Conservation (phyloP, 2,797 vertebrate species). For the Semaprochilodus insignis region DNA sequence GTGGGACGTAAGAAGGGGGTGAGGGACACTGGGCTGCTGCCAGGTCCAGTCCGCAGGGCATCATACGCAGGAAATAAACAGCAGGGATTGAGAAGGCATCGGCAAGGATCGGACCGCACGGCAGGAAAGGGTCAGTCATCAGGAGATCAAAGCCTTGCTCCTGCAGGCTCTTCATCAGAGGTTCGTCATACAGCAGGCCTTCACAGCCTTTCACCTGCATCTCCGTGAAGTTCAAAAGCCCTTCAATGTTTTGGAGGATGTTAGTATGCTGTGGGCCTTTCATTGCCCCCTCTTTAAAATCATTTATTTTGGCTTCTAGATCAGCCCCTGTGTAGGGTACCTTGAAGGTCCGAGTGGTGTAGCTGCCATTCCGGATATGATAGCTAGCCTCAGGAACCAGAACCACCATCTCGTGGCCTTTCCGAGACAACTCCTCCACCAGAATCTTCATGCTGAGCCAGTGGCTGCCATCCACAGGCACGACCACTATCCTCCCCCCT, state of each 20-base stretch:
- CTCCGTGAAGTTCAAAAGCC: conserved; percentile 61
- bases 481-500: conserved; percentile 75
- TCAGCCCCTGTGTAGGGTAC: conserved; percentile 68
- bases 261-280: conserved; percentile 43
- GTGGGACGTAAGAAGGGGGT: conserved; percentile 75
- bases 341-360: conserved; percentile 65
- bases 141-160: conserved; percentile 67
- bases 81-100: conserved; percentile 71
- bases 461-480: conserved; percentile 81
- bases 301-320: conserved; percentile 29
- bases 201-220: conserved; percentile 69
- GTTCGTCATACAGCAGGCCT: conserved; percentile 67
- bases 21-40: conserved; percentile 71
- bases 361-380: conserved; percentile 28
- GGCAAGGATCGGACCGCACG: conserved; percentile 78
- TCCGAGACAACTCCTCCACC: conserved; percentile 71
- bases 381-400: conserved; percentile 75
- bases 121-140: conserved; percentile 81
- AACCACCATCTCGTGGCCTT: conserved; percentile 73
- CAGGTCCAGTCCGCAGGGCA: conserved; percentile 74
- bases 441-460: conserved; percentile 83
- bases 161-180: conserved; percentile 69
- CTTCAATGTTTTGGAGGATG: conserved; percentile 47
- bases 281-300: accelerated
- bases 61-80: conserved; percentile 73